These are phyloP conservation scores for Siderastrea siderea DNA, from an alignment of 92 coral and sea anemone species.

Conservation along the genomic window DNA sequence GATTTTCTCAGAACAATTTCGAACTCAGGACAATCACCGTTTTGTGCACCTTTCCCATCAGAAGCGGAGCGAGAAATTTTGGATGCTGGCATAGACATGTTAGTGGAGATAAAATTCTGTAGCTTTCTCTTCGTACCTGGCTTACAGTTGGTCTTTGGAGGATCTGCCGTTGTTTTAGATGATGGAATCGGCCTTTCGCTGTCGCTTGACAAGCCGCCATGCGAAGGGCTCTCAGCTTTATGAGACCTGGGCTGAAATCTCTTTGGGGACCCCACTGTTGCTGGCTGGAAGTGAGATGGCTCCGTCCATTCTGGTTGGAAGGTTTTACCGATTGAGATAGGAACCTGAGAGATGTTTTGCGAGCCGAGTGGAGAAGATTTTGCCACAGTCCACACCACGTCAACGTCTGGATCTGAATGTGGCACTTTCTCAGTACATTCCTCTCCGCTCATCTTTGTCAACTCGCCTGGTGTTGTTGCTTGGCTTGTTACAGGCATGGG, in stretches of 20 bases:
- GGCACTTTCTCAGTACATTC: neutral
- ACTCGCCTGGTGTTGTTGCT: neutral
- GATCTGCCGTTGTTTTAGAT: neutral
- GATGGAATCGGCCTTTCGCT: neutral
- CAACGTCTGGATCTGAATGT: neutral
- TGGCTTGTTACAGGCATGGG: neutral
- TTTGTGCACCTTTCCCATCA: neutral
- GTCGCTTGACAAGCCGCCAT: neutral
- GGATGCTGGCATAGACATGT: neutral
- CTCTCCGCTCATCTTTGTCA: neutral
- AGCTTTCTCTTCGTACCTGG: constrained; percentile 24
- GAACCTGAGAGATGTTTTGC: neutral
- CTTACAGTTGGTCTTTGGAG: neutral
- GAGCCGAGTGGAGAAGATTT: neutral
- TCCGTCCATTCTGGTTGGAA: constrained; percentile 13
- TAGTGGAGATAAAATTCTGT: neutral
- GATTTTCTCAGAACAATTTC: constrained; percentile 14
- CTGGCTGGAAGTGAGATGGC: neutral
- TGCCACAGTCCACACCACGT: neutral
- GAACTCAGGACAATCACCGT: neutral
- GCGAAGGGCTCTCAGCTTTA: neutral
- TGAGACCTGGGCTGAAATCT: neutral
- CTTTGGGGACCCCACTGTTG: neutral
- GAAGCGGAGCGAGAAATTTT: constrained; percentile 5
- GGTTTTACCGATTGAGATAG: neutral